phyloP scores from a whole-genome alignment of 2,888 invertebrate genomes.

The Thereva unica region DNA sequence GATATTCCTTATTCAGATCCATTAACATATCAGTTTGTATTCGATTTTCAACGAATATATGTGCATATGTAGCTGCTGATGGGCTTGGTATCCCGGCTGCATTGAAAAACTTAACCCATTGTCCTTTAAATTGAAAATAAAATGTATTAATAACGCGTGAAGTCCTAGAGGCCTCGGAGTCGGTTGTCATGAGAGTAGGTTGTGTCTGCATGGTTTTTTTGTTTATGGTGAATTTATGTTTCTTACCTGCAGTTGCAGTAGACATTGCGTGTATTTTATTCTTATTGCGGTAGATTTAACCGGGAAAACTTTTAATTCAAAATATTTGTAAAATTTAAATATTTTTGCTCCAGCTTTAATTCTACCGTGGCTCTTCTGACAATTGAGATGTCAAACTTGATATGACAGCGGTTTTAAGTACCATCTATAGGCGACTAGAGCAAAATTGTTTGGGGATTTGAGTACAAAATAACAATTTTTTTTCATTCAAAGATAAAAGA shows the following conservation, averaged over 20 bases:
- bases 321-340: not conserved
- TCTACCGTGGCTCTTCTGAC: too few species aligned
- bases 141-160: not conserved
- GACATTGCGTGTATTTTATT: conserved; percentile 25
- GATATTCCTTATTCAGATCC: conserved; percentile 83
- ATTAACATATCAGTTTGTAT: conserved; percentile 84
- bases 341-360: conserved; percentile 3
- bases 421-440: too few species aligned
- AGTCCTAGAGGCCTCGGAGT: too few species aligned
- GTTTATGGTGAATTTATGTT: not conserved
- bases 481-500: too few species aligned
- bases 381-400: too few species aligned
- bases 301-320: not conserved
- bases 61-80: conserved; percentile 80
- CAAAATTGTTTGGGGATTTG: too few species aligned
- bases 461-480: too few species aligned
- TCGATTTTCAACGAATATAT: conserved; percentile 83
- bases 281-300: not conserved
- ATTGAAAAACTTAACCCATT: conserved; percentile 85
- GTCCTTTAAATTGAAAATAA: conserved; percentile 46
- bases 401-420: too few species aligned
- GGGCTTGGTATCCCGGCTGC: conserved; percentile 78
- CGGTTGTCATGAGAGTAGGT: not conserved
- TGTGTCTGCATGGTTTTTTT: not conserved
- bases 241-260: conserved; percentile 37